Evolutionary conservation across 2,888 invertebrate species (phyloP).

Genomic region (Erynnis tages): DNA sequence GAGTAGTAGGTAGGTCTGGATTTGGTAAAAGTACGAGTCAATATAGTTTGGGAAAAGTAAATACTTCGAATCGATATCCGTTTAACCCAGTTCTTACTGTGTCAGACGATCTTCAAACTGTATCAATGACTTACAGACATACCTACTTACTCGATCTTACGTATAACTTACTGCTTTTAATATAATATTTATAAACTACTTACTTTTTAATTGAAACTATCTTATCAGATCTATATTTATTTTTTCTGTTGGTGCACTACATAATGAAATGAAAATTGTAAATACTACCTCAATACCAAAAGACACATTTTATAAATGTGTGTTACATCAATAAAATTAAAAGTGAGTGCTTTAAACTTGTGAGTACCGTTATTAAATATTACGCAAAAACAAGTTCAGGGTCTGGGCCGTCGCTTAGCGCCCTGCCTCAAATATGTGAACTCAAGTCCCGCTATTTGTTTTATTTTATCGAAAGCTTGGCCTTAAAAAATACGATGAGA

Average conservation of each 20-base stretch:
- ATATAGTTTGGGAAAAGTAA: too few species aligned
- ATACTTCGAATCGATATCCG: neutral
- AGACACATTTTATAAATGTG: neutral
- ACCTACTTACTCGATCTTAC: neutral
- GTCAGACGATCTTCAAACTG: neutral
- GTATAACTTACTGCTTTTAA: neutral
- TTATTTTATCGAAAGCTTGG: slow-evolving; percentile 1
- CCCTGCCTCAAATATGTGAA: slow-evolving; percentile 20
- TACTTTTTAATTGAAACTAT: too few species aligned
- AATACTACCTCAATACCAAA: too few species aligned
- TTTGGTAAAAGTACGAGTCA: too few species aligned
- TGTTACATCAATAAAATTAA: slow-evolving; percentile 10
- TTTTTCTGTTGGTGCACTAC: too few species aligned
- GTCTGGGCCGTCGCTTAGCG: slow-evolving; percentile 18
- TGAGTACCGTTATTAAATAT: slow-evolving; percentile 20
- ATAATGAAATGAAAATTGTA: too few species aligned
- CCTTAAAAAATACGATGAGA: too few species aligned
- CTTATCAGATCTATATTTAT: too few species aligned
- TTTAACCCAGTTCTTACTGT: neutral
- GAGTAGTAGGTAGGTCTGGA: too few species aligned
- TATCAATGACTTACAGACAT: neutral
- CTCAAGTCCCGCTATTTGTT: slow-evolving; percentile 21
- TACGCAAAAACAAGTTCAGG: slow-evolving; percentile 27
- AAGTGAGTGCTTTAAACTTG: neutral
- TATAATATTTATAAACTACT: too few species aligned